Conservation (phyloP, 2,113 vertebrate genomes). For the Hydropotes inermis region DNA sequence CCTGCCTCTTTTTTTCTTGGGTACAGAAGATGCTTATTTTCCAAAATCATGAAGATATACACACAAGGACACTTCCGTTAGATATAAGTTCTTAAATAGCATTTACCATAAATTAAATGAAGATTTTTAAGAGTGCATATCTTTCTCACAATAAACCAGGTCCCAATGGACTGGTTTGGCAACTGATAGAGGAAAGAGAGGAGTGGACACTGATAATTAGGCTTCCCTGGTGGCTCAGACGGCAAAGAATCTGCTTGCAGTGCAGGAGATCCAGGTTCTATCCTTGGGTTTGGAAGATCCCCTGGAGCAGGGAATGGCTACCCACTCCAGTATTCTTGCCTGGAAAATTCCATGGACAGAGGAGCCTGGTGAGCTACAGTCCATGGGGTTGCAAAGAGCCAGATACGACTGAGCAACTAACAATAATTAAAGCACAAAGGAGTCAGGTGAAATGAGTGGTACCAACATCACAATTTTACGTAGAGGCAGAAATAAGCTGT, state of each 20-base stretch:
- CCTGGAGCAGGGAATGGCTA: neutral
- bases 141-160: neutral
- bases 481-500: neutral
- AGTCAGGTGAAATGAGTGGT: neutral
- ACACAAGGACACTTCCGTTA: neutral
- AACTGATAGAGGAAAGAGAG: fast-evolving
- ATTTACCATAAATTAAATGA: neutral
- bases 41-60: neutral
- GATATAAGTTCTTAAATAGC: too few relatives aligned
- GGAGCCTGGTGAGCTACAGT: neutral
- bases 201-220: neutral
- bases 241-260: neutral
- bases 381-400: neutral
- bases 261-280: neutral
- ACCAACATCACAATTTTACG: neutral
- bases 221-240: neutral
- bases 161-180: fast-evolving
- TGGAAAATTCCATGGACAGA: neutral
- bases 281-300: neutral
- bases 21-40: neutral
- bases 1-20: neutral
- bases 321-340: neutral
- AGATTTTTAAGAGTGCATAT: neutral
- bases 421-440: neutral
- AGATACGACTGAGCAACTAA: neutral